phyloP scores from a whole-genome alignment of 2,888 invertebrate genomes.

The Miltochrista miniata region DNA sequence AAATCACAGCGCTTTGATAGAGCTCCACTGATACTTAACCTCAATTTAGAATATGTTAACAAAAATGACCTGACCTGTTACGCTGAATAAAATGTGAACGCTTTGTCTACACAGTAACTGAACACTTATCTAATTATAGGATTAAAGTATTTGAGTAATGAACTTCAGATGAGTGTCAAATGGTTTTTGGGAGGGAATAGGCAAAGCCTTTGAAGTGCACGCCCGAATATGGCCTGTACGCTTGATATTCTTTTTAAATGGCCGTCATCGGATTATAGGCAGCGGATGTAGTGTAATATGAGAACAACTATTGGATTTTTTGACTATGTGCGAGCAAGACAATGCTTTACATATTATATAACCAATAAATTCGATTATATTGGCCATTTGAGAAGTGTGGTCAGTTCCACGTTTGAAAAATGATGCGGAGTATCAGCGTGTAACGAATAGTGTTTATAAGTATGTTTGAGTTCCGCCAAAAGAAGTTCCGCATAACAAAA shows the following conservation, averaged over 20 bases:
- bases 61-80: not conserved
- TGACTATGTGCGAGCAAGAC: slow-evolving; percentile 57
- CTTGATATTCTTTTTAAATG: slow-evolving; percentile 65
- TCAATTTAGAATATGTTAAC: not conserved
- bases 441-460: too few species aligned
- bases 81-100: slow-evolving; percentile 14
- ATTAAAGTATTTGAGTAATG: slow-evolving; percentile 73
- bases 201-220: slow-evolving; percentile 78
- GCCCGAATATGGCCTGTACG: slow-evolving; percentile 70
- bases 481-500: too few species aligned
- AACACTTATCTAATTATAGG: slow-evolving; percentile 70
- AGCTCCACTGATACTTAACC: not conserved
- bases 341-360: slow-evolving; percentile 36
- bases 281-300: slow-evolving; percentile 73
- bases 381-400: slow-evolving; percentile 1
- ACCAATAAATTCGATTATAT: slow-evolving; percentile 12
- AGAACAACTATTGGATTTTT: slow-evolving; percentile 67
- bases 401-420: not conserved
- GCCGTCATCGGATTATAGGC: slow-evolving; percentile 57
- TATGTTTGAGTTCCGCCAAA: too few species aligned
- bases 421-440: not conserved
- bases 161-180: slow-evolving; percentile 75
- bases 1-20: too few species aligned
- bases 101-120: slow-evolving; percentile 51
- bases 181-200: slow-evolving; percentile 69